A percentile compares a stretch with the other conserved stretches of the same genome.
These are phyloP conservation scores for Apodemia duryi DNA, from an alignment of 2,888 invertebrate species.

Conservation along the genomic window DNA sequence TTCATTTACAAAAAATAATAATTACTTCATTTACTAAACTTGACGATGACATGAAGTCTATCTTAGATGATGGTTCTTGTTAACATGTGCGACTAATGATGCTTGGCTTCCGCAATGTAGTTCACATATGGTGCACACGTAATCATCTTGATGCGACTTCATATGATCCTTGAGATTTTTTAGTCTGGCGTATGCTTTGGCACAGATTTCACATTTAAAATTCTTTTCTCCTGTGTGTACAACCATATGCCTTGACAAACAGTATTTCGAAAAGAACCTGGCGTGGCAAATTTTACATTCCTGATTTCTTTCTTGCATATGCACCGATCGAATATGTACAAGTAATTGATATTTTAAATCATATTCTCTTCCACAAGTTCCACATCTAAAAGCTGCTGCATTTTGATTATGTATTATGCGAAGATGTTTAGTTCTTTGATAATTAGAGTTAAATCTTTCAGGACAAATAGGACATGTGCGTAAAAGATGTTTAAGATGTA, in stretches of 20 bases:
- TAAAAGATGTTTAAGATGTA: conserved; percentile 51
- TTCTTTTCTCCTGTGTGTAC: conserved; percentile 72
- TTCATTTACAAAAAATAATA: neutral
- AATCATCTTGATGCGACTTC: conserved; percentile 42
- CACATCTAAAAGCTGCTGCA: conserved; percentile 47
- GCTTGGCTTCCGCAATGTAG: conserved; percentile 39
- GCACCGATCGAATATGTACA: conserved; percentile 56
- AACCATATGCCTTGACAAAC: conserved; percentile 68
- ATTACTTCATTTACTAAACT: neutral
- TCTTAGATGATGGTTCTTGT: conserved; percentile 20
- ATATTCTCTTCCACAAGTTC: conserved; percentile 55
- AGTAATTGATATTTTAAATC: conserved; percentile 57
- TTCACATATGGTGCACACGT: conserved; percentile 43
- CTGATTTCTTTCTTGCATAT: conserved; percentile 58
- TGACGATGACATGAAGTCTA: neutral
- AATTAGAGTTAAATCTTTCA: conserved; percentile 58
- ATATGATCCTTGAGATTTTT: conserved; percentile 51
- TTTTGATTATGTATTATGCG: conserved; percentile 53
- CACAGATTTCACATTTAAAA: conserved; percentile 67
- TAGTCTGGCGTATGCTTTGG: conserved; percentile 59
- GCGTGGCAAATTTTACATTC: conserved; percentile 55
- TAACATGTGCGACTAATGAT: conserved; percentile 40
- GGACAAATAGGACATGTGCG: conserved; percentile 59
- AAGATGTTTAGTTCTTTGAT: conserved; percentile 58
- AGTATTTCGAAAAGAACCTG: conserved; percentile 57